Conservation (phyloP, 2,797 vertebrate species). For the Enteromius treurensis region DNA sequence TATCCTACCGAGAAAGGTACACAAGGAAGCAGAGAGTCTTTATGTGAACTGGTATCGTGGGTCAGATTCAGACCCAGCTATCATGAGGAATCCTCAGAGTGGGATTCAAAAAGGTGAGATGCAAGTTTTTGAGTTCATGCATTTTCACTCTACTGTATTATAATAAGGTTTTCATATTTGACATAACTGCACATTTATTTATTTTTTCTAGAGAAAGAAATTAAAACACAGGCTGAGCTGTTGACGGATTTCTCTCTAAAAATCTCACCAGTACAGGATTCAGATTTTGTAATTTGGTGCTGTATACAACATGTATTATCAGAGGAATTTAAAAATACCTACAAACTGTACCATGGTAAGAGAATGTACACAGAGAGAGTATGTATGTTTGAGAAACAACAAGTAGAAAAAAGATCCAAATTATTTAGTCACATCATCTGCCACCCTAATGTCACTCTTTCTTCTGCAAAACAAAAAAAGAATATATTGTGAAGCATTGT, state of each 20-base stretch:
- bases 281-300: constrained; percentile 57
- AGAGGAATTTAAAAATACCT: fast-evolving
- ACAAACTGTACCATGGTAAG: constrained; percentile 64
- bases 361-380: background rate
- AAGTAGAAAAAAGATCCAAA: background rate
- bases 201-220: constrained; percentile 17
- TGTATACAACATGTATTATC: background rate
- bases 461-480: background rate
- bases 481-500: background rate
- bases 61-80: fast-evolving
- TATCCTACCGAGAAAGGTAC: background rate
- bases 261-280: constrained; percentile 48
- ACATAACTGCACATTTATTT: background rate
- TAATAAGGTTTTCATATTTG: background rate
- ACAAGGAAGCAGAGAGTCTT: fast-evolving
- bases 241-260: background rate
- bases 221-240: background rate
- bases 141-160: background rate
- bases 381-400: background rate
- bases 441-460: background rate
- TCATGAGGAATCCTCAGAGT: background rate
- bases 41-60: constrained; percentile 61
- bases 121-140: background rate
- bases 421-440: background rate
- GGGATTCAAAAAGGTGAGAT: fast-evolving